phyloP scores from a whole-genome alignment of 2,113 vertebrate genomes.

The Myiopsitta monachus region DNA sequence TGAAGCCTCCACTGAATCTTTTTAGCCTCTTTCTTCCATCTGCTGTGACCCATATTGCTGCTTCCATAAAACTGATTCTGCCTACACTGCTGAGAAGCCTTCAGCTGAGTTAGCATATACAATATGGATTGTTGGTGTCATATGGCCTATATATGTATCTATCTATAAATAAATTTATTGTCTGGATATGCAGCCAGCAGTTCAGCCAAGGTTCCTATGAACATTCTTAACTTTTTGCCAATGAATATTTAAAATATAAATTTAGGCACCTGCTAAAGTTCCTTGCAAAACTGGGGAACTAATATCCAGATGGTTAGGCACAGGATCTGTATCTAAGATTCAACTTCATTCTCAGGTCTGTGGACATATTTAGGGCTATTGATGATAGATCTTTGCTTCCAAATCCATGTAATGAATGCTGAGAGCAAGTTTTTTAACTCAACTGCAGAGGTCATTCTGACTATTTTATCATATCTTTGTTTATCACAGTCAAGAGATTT shows the following conservation, averaged over 20 bases:
- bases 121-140: slow-evolving; percentile 62
- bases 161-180: slow-evolving; percentile 61
- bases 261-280: slow-evolving; percentile 6
- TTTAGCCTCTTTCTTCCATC: slow-evolving; percentile 66
- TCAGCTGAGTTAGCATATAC: slow-evolving; percentile 62
- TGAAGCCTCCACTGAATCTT: slow-evolving; percentile 61
- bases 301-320: slow-evolving; percentile 36
- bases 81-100: slow-evolving; percentile 54
- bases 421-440: slow-evolving; percentile 11
- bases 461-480: slow-evolving; percentile 33
- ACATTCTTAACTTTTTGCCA: background rate
- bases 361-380: slow-evolving; percentile 39
- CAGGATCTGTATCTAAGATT: slow-evolving; percentile 1
- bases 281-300: background rate
- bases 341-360: slow-evolving; percentile 11
- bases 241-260: background rate
- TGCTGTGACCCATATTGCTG: slow-evolving; percentile 69
- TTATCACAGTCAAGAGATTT: background rate
- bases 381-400: slow-evolving; percentile 11
- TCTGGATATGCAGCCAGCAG: slow-evolving; percentile 8
- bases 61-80: slow-evolving; percentile 59
- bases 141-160: slow-evolving; percentile 50
- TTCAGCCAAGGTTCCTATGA: slow-evolving; percentile 8
- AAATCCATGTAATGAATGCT: background rate
- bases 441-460: background rate